Conservation (phyloP, 2,888 invertebrate genomes). For the Diaprepes abbreviatus region DNA sequence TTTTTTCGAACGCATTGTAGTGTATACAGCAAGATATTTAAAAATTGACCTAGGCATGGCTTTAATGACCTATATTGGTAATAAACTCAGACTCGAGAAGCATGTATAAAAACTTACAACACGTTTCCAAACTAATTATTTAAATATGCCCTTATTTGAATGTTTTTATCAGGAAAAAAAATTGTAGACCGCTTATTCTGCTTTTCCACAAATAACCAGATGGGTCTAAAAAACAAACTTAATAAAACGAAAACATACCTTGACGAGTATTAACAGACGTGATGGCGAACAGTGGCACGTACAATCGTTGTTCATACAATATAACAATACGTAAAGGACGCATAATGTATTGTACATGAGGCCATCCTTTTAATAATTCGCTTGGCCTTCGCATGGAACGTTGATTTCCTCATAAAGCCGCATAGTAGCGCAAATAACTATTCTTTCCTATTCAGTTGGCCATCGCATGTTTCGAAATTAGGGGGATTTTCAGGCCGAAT, state of each 20-base stretch:
- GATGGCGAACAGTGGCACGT: constrained; percentile 18
- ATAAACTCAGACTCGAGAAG: too few species aligned
- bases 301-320: too few species aligned
- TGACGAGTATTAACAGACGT: constrained; percentile 7
- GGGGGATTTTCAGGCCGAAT: neutral
- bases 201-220: neutral
- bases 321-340: constrained; percentile 2
- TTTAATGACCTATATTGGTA: too few species aligned
- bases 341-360: constrained; percentile 2
- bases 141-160: constrained; percentile 36
- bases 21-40: too few species aligned
- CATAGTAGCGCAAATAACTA: neutral
- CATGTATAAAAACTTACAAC: too few species aligned
- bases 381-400: constrained; percentile 5
- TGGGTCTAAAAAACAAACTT: constrained; percentile 22
- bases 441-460: neutral
- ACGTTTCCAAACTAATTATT: too few species aligned
- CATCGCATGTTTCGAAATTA: neutral
- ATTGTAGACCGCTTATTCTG: neutral
- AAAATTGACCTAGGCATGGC: too few species aligned
- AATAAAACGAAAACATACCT: constrained; percentile 29
- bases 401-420: neutral
- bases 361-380: constrained; percentile 15
- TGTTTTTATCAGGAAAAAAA: neutral
- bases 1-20: too few species aligned